These are phyloP conservation scores for Labeo calbasu DNA, from an alignment of 2,797 vertebrate genomes.

Conservation along the genomic window DNA sequence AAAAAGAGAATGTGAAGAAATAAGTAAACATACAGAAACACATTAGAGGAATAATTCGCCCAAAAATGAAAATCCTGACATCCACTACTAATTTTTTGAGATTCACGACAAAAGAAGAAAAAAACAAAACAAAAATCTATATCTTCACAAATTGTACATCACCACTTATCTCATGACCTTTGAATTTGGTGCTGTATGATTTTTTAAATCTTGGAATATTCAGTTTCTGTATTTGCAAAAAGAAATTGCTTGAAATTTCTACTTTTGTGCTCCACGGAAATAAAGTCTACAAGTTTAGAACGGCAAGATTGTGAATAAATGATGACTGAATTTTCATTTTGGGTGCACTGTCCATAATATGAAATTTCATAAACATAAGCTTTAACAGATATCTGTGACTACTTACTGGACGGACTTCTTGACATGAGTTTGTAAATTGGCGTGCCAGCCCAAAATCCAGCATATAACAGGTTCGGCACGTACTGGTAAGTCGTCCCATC, in stretches of 20 bases:
- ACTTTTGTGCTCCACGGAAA: not conserved
- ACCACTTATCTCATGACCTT: not conserved
- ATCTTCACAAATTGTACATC: not conserved
- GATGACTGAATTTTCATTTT: not conserved
- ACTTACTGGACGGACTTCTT: constrained; percentile 90
- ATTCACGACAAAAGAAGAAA: not conserved
- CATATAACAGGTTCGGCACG: constrained; percentile 97
- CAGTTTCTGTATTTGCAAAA: not conserved
- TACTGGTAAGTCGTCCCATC: constrained; percentile 91
- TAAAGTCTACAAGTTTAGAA: not conserved
- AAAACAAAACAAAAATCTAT: too few relatives aligned
- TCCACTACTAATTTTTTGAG: not conserved
- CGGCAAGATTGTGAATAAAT: not conserved
- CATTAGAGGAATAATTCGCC: not conserved
- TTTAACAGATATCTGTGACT: constrained; percentile 33
- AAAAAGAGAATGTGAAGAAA: constrained; percentile 7
- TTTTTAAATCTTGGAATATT: not conserved
- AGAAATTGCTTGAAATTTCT: not conserved
- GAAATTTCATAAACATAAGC: not conserved
- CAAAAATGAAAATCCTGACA: not conserved
- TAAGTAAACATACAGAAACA: not conserved
- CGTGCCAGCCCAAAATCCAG: constrained; percentile 96
- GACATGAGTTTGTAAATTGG: constrained; percentile 94
- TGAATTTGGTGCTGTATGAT: not conserved
- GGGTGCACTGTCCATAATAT: constrained; percentile 61